Conservation (phyloP, 1,140 invertebrate species). For the Cheumatopsyche charites region DNA sequence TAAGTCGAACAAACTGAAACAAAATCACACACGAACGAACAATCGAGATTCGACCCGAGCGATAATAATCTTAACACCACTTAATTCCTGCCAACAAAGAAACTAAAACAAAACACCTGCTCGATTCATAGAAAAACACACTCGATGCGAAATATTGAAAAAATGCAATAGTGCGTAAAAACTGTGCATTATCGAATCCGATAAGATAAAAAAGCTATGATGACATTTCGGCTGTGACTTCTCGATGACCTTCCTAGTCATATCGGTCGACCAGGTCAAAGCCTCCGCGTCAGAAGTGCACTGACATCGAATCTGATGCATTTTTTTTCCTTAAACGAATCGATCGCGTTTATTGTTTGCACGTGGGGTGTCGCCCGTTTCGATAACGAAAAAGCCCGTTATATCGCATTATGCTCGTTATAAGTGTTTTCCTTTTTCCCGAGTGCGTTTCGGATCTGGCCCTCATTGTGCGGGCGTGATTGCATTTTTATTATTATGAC, state of each 20-base stretch:
- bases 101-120: neutral
- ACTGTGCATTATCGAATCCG: no score
- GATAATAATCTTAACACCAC: no score
- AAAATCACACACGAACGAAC: no score
- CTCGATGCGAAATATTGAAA: no score
- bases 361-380: neutral
- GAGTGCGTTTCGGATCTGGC: neutral
- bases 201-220: no score
- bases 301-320: neutral
- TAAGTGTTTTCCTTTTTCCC: neutral
- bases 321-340: neutral
- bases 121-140: neutral
- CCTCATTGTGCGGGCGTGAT: conserved; percentile 11
- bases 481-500: conserved; percentile 26
- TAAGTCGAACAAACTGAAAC: no score
- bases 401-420: conserved; percentile 4
- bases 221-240: no score
- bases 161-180: no score
- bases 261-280: conserved; percentile 15
- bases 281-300: neutral
- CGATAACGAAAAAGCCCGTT: neutral
- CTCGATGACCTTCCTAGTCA: neutral
- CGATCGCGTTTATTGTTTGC: neutral
- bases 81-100: neutral
- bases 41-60: no score